These are phyloP conservation scores for Hyperopisus bebe DNA, from an alignment of 2,113 vertebrate species.

Conservation along the genomic window DNA sequence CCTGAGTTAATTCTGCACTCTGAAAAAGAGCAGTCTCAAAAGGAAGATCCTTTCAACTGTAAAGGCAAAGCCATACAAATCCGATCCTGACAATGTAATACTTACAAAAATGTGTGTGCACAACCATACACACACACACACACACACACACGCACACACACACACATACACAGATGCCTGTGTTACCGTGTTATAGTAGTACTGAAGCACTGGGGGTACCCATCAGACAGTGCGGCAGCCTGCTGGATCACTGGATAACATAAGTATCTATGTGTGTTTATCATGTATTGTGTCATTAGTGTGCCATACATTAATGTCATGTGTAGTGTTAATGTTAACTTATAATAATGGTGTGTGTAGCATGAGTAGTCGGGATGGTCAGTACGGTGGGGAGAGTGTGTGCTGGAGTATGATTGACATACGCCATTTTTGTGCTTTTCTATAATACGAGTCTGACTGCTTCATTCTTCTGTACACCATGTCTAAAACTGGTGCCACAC, in stretches of 20 bases:
- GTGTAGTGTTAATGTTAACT: not conserved
- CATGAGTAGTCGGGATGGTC: not conserved
- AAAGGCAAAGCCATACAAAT: not conserved
- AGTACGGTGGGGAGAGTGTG: not conserved
- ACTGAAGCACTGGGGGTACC: not conserved
- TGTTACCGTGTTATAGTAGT: not conserved
- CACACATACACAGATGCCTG: not conserved
- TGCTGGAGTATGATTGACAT: not conserved
- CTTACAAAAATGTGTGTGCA: not conserved
- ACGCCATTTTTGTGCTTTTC: not conserved
- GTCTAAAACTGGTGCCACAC: not conserved
- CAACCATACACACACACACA: too few relatives aligned
- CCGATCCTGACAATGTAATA: not conserved
- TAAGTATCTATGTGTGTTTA: too few relatives aligned
- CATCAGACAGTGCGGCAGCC: not conserved
- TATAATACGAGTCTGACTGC: not conserved
- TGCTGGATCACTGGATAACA: not conserved
- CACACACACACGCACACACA: too few relatives aligned
- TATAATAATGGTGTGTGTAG: not conserved
- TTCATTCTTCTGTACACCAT: not conserved
- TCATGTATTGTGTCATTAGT: not conserved
- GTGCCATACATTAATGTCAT: not conserved
- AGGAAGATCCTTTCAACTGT: not conserved
- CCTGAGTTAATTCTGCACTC: not conserved
- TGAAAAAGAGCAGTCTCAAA: not conserved